Base-by-base conservation (phyloP, 1,140 invertebrate species). In the Lordiphosa mommai region DNA sequence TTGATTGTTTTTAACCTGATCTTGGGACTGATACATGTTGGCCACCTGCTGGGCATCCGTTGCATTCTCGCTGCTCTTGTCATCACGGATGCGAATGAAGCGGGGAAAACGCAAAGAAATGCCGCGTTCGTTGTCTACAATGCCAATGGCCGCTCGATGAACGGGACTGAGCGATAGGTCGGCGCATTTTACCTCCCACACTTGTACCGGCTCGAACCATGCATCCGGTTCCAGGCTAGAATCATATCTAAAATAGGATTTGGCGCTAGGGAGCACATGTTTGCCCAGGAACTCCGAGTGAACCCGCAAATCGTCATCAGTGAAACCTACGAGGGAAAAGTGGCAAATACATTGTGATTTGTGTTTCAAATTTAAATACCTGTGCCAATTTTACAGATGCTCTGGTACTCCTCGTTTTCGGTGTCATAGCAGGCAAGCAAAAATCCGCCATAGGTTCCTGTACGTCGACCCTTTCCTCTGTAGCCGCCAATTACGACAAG, bases 101-200 rank as follows among this genome's bases (percentile, higher is more conserved):
- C 98, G 92, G 6, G 98, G 98, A 90, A 99, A 99, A 40, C 98
- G 91, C 9, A 99, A 90, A 1, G 97, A 99, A 69, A 99, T 97
- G 10, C 98, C 98, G 84, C 96, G 96, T 74, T 96, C 95, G 14
- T 93, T 92, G 91, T 99, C 96, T 38, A 97, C 95, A 86, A 98
- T 93, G 61, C 98, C 98, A 30, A 93, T 88, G 2, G 94, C 98
- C 49, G 98, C 98, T 86, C 91, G 92, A 88, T 99, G 97, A 33
- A 97, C 93, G 9, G 99, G 98, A 8, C 98, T 99, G 16, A 99
- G 92, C 4, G 97, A 99, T 14, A 99, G 92, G 92, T 99, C 99
- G 0, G 98, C 99, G 89, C 97, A 99, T 90, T 99, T 99, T 5
- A 99, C 93, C 91, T 99, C 99, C 98, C 98, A 99, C 8, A 99